Conservation (phyloP, 2,113 vertebrate genomes). For the Heteronetta atricapilla region DNA sequence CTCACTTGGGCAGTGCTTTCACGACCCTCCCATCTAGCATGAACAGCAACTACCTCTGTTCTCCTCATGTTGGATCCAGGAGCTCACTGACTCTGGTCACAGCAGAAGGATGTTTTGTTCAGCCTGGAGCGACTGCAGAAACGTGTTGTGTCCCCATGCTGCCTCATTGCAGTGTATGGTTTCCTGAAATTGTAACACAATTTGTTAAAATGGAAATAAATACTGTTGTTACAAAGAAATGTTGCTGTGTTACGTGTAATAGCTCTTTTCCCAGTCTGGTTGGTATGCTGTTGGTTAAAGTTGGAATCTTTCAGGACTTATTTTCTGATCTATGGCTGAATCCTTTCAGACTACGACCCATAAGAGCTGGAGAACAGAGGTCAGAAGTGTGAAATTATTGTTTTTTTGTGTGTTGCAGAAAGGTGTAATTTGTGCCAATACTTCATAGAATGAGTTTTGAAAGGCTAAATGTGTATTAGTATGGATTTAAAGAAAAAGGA, state of each 20-base stretch:
- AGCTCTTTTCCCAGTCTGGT: background rate
- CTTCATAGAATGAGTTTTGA: background rate
- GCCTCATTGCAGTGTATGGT: background rate
- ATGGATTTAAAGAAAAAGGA: background rate
- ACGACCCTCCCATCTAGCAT: accelerated
- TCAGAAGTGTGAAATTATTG: background rate
- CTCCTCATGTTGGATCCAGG: background rate
- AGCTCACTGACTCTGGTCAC: background rate
- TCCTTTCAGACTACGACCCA: accelerated
- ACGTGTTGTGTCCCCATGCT: background rate
- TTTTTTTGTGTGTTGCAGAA: background rate
- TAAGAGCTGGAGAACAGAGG: background rate
- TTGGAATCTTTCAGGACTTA: background rate
- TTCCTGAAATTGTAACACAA: background rate
- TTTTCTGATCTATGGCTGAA: background rate
- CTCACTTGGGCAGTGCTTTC: background rate
- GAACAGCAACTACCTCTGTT: background rate
- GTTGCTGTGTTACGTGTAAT: background rate
- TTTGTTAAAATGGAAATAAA: background rate
- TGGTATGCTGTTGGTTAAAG: background rate
- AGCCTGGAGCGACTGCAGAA: background rate
- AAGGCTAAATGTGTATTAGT: background rate
- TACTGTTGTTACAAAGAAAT: background rate
- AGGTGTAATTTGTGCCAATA: background rate
- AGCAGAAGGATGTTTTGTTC: background rate